Evolutionary conservation across 2,113 vertebrate species (phyloP).

Genomic region (Tragelaphus buxtoni): DNA sequence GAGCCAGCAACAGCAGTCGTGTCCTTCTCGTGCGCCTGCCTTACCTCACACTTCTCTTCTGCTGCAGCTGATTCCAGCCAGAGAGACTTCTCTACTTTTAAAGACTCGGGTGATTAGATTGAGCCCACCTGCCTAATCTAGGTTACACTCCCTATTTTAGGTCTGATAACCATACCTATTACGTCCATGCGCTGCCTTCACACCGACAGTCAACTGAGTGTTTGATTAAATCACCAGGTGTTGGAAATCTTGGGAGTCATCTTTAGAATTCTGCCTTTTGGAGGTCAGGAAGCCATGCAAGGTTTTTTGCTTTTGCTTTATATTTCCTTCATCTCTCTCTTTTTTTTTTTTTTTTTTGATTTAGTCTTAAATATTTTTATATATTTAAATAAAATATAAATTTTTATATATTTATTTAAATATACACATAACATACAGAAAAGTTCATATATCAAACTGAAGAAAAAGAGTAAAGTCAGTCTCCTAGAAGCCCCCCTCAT

Average conservation of each 20-base stretch:
- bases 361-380: background rate
- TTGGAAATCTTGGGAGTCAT: background rate
- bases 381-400: background rate
- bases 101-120: background rate
- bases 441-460: background rate
- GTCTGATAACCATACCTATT: background rate
- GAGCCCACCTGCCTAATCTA: background rate
- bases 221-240: background rate
- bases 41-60: background rate
- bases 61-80: background rate
- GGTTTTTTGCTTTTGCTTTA: background rate
- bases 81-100: background rate
- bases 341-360: background rate
- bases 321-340: background rate
- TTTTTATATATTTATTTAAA: background rate
- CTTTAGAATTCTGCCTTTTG: background rate
- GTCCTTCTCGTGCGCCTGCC: too few species aligned
- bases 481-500: background rate
- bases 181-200: too few species aligned
- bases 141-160: accelerated
- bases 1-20: accelerated
- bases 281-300: background rate
- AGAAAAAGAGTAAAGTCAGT: background rate
- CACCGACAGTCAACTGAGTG: background rate
- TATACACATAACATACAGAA: background rate